Conservation (phyloP, 2,113 vertebrate genomes). For the Gasterosteus aculeatus region DNA sequence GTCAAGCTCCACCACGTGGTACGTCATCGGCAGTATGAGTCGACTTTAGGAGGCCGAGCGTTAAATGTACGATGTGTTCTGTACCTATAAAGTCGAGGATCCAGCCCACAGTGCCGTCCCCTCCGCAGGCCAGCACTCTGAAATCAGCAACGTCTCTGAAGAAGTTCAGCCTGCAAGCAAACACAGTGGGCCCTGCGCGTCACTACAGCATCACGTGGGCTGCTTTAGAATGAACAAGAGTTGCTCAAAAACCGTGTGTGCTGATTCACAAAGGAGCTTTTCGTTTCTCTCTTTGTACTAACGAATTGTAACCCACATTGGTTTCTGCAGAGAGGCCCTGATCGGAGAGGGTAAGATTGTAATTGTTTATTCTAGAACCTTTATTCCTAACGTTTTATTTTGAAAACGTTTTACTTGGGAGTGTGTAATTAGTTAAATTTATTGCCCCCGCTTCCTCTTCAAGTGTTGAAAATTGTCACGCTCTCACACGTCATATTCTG, state of each 20-base stretch:
- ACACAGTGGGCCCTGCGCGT: neutral
- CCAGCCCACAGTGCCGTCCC: constrained; percentile 96
- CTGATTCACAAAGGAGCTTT: neutral
- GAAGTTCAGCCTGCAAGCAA: constrained; percentile 89
- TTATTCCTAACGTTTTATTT: neutral
- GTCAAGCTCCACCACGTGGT: constrained; percentile 20
- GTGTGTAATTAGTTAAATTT: too few relatives aligned
- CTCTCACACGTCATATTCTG: neutral
- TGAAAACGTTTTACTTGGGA: neutral
- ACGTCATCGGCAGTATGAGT: neutral
- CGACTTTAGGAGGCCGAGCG: neutral
- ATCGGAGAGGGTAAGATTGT: neutral
- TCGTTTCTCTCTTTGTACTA: neutral
- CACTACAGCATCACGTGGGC: neutral
- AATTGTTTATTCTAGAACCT: neutral
- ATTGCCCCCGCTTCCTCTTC: neutral
- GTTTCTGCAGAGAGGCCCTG: too few relatives aligned
- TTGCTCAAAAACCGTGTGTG: too few relatives aligned
- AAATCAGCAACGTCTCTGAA: constrained; percentile 93
- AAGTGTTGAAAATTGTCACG: neutral
- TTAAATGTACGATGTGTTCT: constrained; percentile 18
- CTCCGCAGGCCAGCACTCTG: constrained; percentile 92
- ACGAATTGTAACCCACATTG: neutral
- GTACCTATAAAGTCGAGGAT: constrained; percentile 97
- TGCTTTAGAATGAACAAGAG: too few relatives aligned